Percentiles rank a stretch among this genome's conserved stretches.
phyloP scores from a whole-genome alignment of 2,113 vertebrate species.

The Psilopogon haemacephalus region DNA sequence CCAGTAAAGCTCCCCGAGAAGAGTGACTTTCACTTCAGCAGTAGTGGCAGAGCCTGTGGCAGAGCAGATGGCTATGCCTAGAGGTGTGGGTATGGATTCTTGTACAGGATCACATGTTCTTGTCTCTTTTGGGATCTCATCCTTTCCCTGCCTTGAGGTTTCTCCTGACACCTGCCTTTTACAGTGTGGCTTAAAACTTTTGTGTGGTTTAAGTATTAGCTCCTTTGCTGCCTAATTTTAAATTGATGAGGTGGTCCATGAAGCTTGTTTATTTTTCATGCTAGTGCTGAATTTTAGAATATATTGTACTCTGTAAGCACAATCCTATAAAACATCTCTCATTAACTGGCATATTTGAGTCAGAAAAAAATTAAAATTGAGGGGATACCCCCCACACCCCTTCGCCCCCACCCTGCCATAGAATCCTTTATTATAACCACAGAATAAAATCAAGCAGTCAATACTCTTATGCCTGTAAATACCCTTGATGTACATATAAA shows the following conservation, averaged over 20 bases:
- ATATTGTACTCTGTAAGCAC: not conserved
- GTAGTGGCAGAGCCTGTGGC: not conserved
- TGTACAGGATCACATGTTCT: not conserved
- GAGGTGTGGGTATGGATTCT: not conserved
- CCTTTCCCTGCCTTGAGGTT: not conserved
- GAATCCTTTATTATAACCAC: not conserved
- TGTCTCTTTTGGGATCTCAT: not conserved
- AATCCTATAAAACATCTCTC: not conserved
- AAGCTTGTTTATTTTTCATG: not conserved
- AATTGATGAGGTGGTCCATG: not conserved
- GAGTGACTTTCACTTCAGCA: not conserved
- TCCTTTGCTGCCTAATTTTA: not conserved
- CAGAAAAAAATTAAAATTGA: not conserved
- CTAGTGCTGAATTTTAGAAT: not conserved
- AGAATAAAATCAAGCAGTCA: not conserved
- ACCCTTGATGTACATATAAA: not conserved
- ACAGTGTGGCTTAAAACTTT: not conserved
- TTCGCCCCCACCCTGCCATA: not conserved
- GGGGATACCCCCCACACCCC: rapidly evolving
- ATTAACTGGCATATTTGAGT: not conserved
- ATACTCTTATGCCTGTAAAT: slow-evolving; percentile 10
- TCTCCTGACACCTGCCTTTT: not conserved
- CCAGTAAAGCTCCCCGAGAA: not conserved
- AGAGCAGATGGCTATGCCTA: not conserved
- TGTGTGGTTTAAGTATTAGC: not conserved